phyloP scores from a whole-genome alignment of 2,797 vertebrate species.

The Schizothorax lantsangensis region DNA sequence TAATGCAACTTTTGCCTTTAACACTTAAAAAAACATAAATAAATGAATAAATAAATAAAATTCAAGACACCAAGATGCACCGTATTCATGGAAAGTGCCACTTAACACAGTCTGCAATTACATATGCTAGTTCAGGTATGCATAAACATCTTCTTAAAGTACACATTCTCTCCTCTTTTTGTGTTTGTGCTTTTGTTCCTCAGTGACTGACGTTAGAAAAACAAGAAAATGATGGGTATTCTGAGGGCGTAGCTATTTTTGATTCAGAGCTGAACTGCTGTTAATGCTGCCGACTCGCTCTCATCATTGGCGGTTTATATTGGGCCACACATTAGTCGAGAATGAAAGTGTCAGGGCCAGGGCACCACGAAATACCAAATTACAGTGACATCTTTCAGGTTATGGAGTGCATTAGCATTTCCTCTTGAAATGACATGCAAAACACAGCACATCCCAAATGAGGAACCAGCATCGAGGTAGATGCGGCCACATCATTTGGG shows the following conservation, averaged over 20 bases:
- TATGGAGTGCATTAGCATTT: constrained; percentile 23
- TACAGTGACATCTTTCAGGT: constrained; percentile 12
- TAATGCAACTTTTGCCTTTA: background rate
- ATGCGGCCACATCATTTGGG: background rate
- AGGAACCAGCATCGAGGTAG: background rate
- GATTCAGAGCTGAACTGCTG: constrained; percentile 12
- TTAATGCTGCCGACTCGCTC: background rate
- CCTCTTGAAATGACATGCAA: background rate
- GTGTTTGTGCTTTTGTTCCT: background rate
- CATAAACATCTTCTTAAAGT: constrained; percentile 1
- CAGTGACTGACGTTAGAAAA: constrained; percentile 28
- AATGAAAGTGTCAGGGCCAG: background rate
- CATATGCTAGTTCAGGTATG: background rate
- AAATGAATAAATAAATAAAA: background rate
- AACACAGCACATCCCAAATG: background rate
- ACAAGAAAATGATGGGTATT: constrained; percentile 37
- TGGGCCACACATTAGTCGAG: background rate
- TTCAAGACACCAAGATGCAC: background rate
- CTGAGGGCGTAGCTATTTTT: constrained; percentile 10
- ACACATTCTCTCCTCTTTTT: constrained; percentile 2
- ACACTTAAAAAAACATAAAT: background rate
- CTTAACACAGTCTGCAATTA: background rate
- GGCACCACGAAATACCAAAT: constrained; percentile 4
- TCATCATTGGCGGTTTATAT: constrained; percentile 19
- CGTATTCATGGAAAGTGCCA: background rate